Evolutionary conservation across 2,113 vertebrate genomes (phyloP), one percentile per base, ranked within the genome.

Genomic region (Acrocephalus arundinaceus): DNA sequence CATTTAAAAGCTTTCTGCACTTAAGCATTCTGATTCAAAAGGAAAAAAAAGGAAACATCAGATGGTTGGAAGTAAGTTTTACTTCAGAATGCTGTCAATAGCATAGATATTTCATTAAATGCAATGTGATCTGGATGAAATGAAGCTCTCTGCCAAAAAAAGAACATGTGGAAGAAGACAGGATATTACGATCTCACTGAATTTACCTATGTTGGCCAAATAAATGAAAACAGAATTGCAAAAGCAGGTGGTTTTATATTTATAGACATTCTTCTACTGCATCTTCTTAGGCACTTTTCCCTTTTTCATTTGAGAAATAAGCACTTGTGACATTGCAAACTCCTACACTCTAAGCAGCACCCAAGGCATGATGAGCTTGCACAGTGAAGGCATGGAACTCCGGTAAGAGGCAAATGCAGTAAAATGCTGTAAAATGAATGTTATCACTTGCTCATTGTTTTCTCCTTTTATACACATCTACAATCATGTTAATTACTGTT

Each of bases 91-190:
- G 31, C 79, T 78, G 24, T 63, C 51, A 84, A 45, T 18, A 83
- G 33, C 0, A 11, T 19, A 73, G 27, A 23, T 71, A 77, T 71
- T 84, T 84, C 12, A 83, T 71, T 80, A 88, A 74, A 45, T 67
- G 41, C 41, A 84, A 71, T 0, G 3, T 37, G 39, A 80, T 45
- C 48, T 74, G 30, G 24, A 76, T 55, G 14, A 54, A 71, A 23
- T 15, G 83, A 85, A 94, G 39, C 19, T 25, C 49, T 87, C 43
- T 76, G 72, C 8, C 75, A 94, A 75, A 88, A 87, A 83, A 28
- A 31, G 21, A 91, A 24, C n/a, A 65, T 1, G 4, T 43, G 19
- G n/a, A 94, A 92, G 68, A 77, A 73, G 58, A 62, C 28, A 89
- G 37, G n/a, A 39, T 78, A 89, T 45, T n/a, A 85, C 0, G 0